Evolutionary conservation across 2,888 invertebrate genomes (phyloP), one percentile per base, ranked within the genome.

Genomic region (Clostera curtula): DNA sequence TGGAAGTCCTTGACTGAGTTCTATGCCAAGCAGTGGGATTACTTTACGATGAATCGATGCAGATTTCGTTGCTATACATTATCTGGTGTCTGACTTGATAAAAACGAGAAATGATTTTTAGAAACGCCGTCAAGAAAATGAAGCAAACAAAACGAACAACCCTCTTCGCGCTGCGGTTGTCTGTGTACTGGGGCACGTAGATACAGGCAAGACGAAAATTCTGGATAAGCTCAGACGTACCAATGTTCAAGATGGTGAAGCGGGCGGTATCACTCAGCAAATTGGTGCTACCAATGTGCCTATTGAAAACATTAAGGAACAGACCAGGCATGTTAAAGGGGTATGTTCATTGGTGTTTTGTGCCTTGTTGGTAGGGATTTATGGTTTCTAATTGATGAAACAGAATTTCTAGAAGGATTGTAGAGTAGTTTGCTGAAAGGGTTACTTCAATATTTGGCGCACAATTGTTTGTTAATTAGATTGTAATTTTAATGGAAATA

Each of bases 251-350:
- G 96, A 96, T 45, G 93, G 95, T 0, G 99, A 99, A 82, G 99
- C 99, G 2, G 99, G 99, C 21, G 99, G 99, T 40, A 99, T 99
- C 40, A 99, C 99, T 0, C 99, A 99, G 68, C 99, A 99, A 84
- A 99, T 99, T 49, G 99, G 99, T 38, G 99, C 99, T 9, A 99
- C 99, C 4, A 98, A 98, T 76, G 98, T 99, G 12, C 98, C 98
- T 2, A 93, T 95, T 32, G 95, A 96, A 28, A 97, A 97, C 22
- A 96, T 99, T 47, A 91, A 91, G 58, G 97, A 98, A 45, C 95
- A 98, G 63, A 94, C 96, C 6, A 95, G 89, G 71, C 93, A 96
- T 79, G 96, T 97, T 6, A 96, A 96, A 83, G 93, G 92, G 58
- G 94, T 94, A 70, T 85, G 89, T 85, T 15, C 12, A 10, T 3